Base-by-base conservation (phyloP, 2,888 invertebrate genomes). In the Orthosia incerta region DNA sequence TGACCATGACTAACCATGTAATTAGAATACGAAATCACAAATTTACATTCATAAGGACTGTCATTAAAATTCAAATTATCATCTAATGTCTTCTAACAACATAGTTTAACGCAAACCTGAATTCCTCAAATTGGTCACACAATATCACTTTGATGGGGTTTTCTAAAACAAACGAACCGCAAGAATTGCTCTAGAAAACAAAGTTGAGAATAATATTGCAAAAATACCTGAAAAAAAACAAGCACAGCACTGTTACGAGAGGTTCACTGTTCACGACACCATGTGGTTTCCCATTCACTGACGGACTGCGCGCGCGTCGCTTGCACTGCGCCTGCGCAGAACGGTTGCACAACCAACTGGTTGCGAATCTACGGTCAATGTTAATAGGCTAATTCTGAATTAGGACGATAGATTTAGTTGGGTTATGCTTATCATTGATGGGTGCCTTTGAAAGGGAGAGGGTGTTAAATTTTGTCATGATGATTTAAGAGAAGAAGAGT, bases 291-390 rank as follows among this genome's bases (percentile, higher is more conserved):
- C 83, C 85, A 82, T 74, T 82, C 87, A 84, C 82, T 82, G 84
- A 78, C 87, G 76, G 87, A 80, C 83, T 74, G 86, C 84, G 87
- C 86, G 71, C 77, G 74, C 75, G 81, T 83, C 60, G 79, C 79
- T 83, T 86, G 86, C 80, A 74, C 69, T 69, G 67, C 83, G 82
- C 75, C 72, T 75, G 66, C 60, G 71, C 60, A 15, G 65, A 26
- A 5, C 20, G 71, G 73, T 86, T 85, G 88, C 85, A 73, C 85
- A 86, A 86, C 71, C 78, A 50, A 76, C 87, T 68, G 60, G 74
- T 83, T 76, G 70, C 81, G 53, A 71, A 57, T 75, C 83, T 79
- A 76, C 89, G 92, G 91, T 92, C 92, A 92, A 92, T 92, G 92
- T 91, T 92, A 92, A 85, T 90, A 82, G 89, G 84, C 80, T 80